These are phyloP conservation scores for Aporophyla nigra DNA, from an alignment of 2,888 invertebrate species.

Conservation along the genomic window DNA sequence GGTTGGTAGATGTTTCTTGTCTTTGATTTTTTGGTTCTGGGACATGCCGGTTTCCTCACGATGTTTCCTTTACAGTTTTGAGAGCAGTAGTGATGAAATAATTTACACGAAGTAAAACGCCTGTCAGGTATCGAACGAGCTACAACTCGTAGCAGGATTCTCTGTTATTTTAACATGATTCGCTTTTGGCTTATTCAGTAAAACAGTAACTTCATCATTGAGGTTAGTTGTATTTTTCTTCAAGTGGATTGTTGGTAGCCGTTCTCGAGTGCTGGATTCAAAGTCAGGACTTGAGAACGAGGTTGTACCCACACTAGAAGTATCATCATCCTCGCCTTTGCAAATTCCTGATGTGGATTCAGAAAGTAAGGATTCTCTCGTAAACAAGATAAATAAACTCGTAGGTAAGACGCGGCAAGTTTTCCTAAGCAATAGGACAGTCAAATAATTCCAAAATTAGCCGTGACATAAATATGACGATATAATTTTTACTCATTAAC, in stretches of 20 bases:
- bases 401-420: background rate
- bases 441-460: background rate
- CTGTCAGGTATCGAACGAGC: too few relatives aligned
- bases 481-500: background rate
- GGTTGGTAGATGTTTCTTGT: too few relatives aligned
- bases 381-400: too few relatives aligned
- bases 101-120: too few relatives aligned
- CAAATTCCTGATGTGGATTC: slow-evolving; percentile 89
- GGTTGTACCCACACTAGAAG: slow-evolving; percentile 77
- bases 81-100: too few relatives aligned
- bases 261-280: slow-evolving; percentile 78
- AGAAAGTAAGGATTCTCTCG: slow-evolving; percentile 84
- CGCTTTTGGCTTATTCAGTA: slow-evolving; percentile 57
- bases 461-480: background rate
- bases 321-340: slow-evolving; percentile 85
- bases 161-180: slow-evolving; percentile 72
- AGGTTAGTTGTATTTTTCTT: slow-evolving; percentile 68
- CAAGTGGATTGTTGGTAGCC: slow-evolving; percentile 67
- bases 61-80: too few relatives aligned
- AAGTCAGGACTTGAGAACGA: slow-evolving; percentile 86
- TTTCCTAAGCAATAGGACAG: too few relatives aligned
- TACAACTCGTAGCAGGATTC: slow-evolving; percentile 66
- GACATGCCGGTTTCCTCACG: too few relatives aligned
- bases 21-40: too few relatives aligned
- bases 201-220: slow-evolving; percentile 49